Evolutionary conservation across 1,140 invertebrate genomes (phyloP), one percentile per base, ranked within the genome.

Genomic region (Drosophila persimilis): DNA sequence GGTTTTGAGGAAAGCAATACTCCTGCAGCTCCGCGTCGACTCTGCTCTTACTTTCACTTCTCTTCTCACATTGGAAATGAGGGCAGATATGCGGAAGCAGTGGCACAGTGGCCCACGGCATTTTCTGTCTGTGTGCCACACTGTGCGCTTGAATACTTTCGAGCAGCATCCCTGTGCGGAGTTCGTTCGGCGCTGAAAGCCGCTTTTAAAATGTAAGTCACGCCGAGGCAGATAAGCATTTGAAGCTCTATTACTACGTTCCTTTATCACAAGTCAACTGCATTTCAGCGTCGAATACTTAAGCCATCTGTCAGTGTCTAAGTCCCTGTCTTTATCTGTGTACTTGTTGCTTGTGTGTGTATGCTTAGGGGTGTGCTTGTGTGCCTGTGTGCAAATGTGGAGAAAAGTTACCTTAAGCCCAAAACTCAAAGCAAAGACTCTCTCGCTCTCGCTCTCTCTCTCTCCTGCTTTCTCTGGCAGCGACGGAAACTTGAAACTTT

Each of bases 171-270:
- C 31, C 22, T 53, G 55, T 57, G 50, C 31, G 22, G 31, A 50
- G 48, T 59, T 44, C 60, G 26, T 52, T 29, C 29, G 22, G n/a
- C 41, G 80, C 20, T 86, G 70, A 88, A 88, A 81, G 71, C 60
- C 50, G 71, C 61, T 79, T 88, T 88, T 83, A 83, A 83, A 85
- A 88, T 83, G 78, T 76, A 83, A 83, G 84, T 79, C 83, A 88
- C 79, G 84, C 66, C 59, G 63, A 66, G 78, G n/a, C 83, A 73
- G 83, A 88, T 88, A 88, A 88, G 70, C 73, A 77, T 88, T 83
- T 65, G 67, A 54, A 61, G 75, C 83, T 88, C 83, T 77, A 88
- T 88, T 88, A 79, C 74, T 66, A 51, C 53, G 44, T 64, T 67
- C 73, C 80, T 63, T 85, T 85, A 85, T 80, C 81, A 61, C 69